These are phyloP conservation scores for Scolopax rusticola DNA, from an alignment of 2,797 vertebrate genomes.

Conservation along the genomic window DNA sequence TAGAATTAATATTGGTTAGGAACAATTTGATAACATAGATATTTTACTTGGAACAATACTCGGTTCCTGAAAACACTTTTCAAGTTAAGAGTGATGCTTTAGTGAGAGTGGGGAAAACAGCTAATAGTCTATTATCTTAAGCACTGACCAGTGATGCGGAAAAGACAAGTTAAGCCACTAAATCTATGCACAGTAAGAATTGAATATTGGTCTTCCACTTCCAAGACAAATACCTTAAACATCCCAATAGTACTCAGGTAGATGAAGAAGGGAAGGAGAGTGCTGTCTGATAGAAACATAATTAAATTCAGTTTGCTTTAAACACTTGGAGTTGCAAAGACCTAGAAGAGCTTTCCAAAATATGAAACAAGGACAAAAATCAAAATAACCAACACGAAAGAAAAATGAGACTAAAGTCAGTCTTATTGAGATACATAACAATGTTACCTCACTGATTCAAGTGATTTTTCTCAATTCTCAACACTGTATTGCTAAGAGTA, in stretches of 20 bases:
- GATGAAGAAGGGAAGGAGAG: not conserved
- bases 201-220: constrained; percentile 1
- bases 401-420: not conserved
- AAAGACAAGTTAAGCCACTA: constrained; percentile 3
- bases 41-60: not conserved
- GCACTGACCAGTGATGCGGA: not conserved
- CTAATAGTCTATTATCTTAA: not conserved
- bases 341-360: not conserved
- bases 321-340: not conserved
- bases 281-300: not conserved
- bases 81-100: not conserved
- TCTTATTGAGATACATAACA: not conserved
- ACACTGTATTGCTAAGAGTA: not conserved
- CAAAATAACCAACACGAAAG: not conserved
- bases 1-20: not conserved
- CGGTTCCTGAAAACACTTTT: not conserved
- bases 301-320: not conserved
- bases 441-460: not conserved
- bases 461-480: not conserved
- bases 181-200: not conserved
- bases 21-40: not conserved
- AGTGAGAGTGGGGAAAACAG: not conserved
- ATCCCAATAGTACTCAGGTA: not conserved
- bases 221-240: not conserved
- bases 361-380: not conserved